Percentiles rank a stretch among this genome's conserved stretches.
Evolutionary conservation across 1,140 invertebrate species (phyloP).

Genomic region (Polypedilum pembai): DNA sequence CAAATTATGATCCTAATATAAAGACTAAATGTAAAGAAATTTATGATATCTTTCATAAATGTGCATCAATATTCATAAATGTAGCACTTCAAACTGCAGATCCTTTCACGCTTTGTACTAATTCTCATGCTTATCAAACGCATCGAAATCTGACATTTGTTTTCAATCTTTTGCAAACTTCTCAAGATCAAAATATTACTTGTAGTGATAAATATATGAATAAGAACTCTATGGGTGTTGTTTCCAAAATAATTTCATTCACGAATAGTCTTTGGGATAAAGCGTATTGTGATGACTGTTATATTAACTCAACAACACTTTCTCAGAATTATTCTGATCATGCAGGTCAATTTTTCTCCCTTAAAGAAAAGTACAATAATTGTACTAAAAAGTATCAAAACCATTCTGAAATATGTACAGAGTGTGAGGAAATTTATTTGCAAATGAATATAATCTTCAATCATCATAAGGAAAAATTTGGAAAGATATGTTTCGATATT

Average conservation of each 20-base stretch:
- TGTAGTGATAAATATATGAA: neutral
- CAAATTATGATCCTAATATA: neutral
- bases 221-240: neutral
- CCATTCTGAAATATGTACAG: neutral
- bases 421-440: neutral
- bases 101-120: neutral
- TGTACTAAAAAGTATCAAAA: neutral
- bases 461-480: neutral
- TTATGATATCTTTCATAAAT: neutral
- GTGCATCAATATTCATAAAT: neutral
- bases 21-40: neutral
- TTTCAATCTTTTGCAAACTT: neutral
- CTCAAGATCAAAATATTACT: neutral
- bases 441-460: neutral
- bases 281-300: conserved; percentile 5
- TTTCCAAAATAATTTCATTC: neutral
- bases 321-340: neutral
- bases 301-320: neutral
- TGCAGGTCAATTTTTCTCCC: neutral
- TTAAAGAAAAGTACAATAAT: neutral
- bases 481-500: neutral
- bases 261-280: neutral
- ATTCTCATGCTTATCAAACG: neutral
- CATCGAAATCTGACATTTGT: neutral
- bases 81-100: neutral